Evolutionary conservation across 2,113 vertebrate genomes (phyloP).

Genomic region (Misgurnus mizolepis): DNA sequence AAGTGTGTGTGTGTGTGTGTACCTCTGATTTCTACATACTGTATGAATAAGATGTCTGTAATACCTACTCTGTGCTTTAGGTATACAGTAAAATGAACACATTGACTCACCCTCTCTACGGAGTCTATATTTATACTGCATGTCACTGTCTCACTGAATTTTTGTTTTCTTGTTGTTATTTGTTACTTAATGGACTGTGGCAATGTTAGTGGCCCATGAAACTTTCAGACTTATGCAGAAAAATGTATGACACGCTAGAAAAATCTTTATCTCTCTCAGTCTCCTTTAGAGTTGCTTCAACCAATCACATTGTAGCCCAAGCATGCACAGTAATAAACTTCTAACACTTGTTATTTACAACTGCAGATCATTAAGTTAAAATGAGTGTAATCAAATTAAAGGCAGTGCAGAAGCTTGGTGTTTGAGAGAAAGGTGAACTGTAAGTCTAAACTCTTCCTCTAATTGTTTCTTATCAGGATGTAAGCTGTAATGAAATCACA

Average conservation of each 20-base stretch:
- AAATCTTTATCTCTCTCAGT: too few species aligned
- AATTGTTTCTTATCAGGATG: slow-evolving; percentile 75
- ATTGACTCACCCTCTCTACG: slow-evolving; percentile 21
- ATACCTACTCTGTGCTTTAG: not conserved
- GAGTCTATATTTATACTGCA: slow-evolving; percentile 1
- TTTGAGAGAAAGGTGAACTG: slow-evolving; percentile 5
- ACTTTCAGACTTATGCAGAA: not conserved
- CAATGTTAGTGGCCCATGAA: not conserved
- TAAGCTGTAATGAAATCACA: slow-evolving; percentile 96
- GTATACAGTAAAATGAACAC: not conserved
- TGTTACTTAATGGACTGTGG: not conserved
- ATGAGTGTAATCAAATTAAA: slow-evolving; percentile 30
- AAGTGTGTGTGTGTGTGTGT: slow-evolving; percentile 63
- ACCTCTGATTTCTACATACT: slow-evolving; percentile 11
- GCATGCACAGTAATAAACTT: too few species aligned
- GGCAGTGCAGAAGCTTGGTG: not conserved
- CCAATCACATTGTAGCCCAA: too few species aligned
- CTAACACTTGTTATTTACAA: too few species aligned
- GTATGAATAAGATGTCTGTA: not conserved
- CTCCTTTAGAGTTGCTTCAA: too few species aligned
- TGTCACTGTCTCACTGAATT: too few species aligned
- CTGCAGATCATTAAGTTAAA: not conserved
- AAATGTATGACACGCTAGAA: too few species aligned
- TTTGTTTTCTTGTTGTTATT: too few species aligned
- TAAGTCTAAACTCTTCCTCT: not conserved